A percentile compares a stretch with the other conserved stretches of the same genome.
phyloP scores from a whole-genome alignment of 1,140 invertebrate species.

The Penaeus chinensis region DNA sequence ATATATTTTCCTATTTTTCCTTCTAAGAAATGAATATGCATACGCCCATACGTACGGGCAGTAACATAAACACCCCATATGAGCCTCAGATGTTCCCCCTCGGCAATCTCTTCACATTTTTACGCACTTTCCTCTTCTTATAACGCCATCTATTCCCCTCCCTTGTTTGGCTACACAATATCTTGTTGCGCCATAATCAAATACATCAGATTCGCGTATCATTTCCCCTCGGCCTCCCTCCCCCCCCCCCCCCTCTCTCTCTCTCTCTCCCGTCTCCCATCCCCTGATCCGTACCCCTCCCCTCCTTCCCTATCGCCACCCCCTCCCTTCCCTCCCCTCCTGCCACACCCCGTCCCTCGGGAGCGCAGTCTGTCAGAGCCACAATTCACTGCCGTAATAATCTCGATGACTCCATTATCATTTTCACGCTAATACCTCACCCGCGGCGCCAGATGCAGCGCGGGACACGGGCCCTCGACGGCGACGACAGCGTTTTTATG shows the following conservation, averaged over 20 bases:
- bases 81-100: too few species aligned
- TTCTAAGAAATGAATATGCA: neutral
- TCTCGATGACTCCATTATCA: constrained; percentile 51
- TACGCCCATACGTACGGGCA: too few species aligned
- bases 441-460: constrained; percentile 31
- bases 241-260: neutral
- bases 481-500: neutral
- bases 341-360: constrained; percentile 33
- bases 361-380: constrained; percentile 1
- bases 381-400: constrained; percentile 44
- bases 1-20: neutral
- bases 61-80: too few species aligned
- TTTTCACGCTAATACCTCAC: constrained; percentile 40
- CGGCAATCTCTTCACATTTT: too few species aligned
- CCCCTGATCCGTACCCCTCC: neutral
- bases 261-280: neutral
- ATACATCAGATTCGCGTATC: too few species aligned
- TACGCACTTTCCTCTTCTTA: too few species aligned
- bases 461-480: neutral
- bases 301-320: neutral
- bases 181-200: too few species aligned
- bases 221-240: neutral
- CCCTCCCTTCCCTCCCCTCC: neutral
- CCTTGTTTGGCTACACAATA: too few species aligned
- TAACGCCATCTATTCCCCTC: too few species aligned